These are phyloP conservation scores for Platyrinchus mystaceus DNA, from an alignment of 2,797 vertebrate genomes.

Conservation along the genomic window DNA sequence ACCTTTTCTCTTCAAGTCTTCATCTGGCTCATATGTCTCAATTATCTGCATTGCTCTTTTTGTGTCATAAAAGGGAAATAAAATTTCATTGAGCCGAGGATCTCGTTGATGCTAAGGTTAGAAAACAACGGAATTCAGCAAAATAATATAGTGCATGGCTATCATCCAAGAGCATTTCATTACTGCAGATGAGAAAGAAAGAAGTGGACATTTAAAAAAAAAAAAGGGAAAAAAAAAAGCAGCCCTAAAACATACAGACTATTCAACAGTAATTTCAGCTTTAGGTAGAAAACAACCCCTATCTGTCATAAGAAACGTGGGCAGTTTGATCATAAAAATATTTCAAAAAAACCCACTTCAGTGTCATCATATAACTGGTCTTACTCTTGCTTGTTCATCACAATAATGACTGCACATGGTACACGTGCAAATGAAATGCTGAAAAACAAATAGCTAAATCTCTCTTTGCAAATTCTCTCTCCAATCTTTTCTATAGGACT, in stretches of 20 bases:
- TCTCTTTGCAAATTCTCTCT: neutral
- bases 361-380: neutral
- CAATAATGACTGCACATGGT: neutral
- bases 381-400: neutral
- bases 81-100: conserved; percentile 96
- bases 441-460: neutral
- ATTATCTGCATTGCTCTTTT: conserved; percentile 98
- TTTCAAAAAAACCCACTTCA: neutral
- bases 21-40: conserved; percentile 92
- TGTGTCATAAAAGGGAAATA: conserved; percentile 96
- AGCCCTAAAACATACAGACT: conserved; percentile 5
- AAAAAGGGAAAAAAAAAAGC: neutral
- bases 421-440: neutral
- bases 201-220: conserved; percentile 34
- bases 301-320: neutral
- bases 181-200: conserved; percentile 51
- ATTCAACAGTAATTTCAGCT: conserved; percentile 6
- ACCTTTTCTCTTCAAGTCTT: conserved; percentile 92
- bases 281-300: neutral
- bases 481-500: neutral
- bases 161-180: conserved; percentile 40
- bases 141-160: neutral
- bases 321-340: neutral
- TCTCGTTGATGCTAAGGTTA: conserved; percentile 92
- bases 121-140: conserved; percentile 72